Conservation (phyloP, 2,888 invertebrate genomes). For the Cheilosia vulpina region DNA sequence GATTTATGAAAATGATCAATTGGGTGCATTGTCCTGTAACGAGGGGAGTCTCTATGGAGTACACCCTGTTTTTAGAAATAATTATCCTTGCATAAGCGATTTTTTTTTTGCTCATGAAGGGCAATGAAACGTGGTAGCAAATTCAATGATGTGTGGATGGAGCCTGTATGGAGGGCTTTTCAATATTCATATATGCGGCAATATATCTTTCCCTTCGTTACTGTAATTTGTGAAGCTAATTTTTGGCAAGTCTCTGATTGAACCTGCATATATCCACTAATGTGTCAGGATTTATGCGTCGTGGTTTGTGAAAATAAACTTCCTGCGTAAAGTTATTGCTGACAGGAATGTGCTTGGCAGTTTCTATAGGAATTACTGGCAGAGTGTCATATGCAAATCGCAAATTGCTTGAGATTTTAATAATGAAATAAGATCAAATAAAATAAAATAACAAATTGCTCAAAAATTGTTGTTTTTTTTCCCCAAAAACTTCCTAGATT, state of each 20-base stretch:
- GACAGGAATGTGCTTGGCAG: not conserved
- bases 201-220: not conserved
- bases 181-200: not conserved
- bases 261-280: not conserved
- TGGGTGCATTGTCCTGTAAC: conserved; percentile 46
- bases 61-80: conserved; percentile 25
- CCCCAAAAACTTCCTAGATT: no score
- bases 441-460: no score
- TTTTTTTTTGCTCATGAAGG: not conserved
- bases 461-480: no score
- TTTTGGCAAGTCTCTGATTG: not conserved
- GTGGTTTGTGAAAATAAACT: not conserved
- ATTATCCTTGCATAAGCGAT: conserved; percentile 4
- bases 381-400: no score
- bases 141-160: no score
- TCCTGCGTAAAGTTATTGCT: not conserved
- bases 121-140: no score
- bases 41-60: conserved; percentile 11
- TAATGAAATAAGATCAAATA: no score
- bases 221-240: conserved; percentile 15
- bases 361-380: not conserved
- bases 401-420: no score
- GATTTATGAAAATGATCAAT: conserved; percentile 68
- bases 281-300: not conserved
- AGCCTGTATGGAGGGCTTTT: not conserved